Percentiles rank a stretch among this genome's conserved stretches.
Conservation (phyloP, 2,888 invertebrate genomes). For the Sycophila texana region DNA sequence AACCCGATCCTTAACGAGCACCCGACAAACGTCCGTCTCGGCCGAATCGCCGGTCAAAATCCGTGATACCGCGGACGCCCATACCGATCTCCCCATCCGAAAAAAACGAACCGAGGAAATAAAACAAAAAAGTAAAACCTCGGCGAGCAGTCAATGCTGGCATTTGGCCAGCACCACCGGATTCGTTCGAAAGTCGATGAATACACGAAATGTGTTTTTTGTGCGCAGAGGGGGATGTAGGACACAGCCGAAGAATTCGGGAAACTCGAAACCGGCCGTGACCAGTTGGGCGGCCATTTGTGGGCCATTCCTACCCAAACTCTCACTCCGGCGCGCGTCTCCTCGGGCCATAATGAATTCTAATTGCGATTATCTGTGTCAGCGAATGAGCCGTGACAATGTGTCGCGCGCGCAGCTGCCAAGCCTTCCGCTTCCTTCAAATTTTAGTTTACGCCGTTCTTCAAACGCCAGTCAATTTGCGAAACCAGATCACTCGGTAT, state of each 20-base stretch:
- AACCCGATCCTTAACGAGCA: neutral
- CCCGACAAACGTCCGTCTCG: neutral
- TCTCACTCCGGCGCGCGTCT: slow-evolving; percentile 42
- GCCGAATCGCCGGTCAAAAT: neutral
- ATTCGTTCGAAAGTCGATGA: slow-evolving; percentile 46
- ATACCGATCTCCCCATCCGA: neutral
- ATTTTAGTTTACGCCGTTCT: neutral
- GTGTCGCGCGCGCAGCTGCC: slow-evolving; percentile 11
- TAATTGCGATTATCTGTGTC: slow-evolving; percentile 57
- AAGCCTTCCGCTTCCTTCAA: neutral
- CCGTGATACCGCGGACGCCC: neutral
- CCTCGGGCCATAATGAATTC: slow-evolving; percentile 57
- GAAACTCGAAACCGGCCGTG: slow-evolving; percentile 51
- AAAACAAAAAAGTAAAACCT: neutral
- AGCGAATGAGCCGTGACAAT: slow-evolving; percentile 23
- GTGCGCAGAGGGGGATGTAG: slow-evolving; percentile 40
- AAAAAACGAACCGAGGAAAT: neutral
- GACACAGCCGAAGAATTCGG: slow-evolving; percentile 48
- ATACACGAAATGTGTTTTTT: slow-evolving; percentile 41
- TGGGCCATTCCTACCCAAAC: slow-evolving; percentile 46
- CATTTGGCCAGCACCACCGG: slow-evolving; percentile 3
- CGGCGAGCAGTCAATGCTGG: slow-evolving; percentile 10
- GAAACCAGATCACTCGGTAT: neutral
- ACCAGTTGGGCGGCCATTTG: slow-evolving; percentile 22
- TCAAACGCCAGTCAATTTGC: neutral